Evolutionary conservation across 2,113 vertebrate genomes (phyloP), one percentile per base, ranked within the genome.

Genomic region (Misgurnus mizolepis): DNA sequence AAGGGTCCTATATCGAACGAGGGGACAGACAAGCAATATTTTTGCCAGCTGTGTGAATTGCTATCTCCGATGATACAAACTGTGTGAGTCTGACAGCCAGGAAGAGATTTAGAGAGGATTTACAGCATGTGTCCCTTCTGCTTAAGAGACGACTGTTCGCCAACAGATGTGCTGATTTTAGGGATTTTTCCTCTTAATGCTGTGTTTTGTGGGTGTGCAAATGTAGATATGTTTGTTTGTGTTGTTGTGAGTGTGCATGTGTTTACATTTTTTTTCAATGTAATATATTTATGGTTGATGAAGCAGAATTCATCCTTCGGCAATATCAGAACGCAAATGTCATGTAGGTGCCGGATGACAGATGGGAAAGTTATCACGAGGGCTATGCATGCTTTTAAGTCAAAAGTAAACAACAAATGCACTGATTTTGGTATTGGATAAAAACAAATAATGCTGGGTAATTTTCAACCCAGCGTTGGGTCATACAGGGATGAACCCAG

Each of bases 101-200:
- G 74, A 66, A 66, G 74, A 76, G 74, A 76, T 66, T 76, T 66
- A 40, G 74, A 66, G 47, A 66, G 74, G 74, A 76, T 76, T 76
- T 55, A 55, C 74, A 65, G 74, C 74, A 76, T 55, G 47, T 65
- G 62, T 53, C 43, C 22, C 58, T 5, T 64, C 22, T 67, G 17
- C 34, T 65, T 65, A 76, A 64, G 61, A 53, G 45, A 50, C 61
- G 60, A 43, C 61, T 12, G 45, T 55, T 66, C 53, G 60, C 61
- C 74, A 76, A 47, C 60, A 50, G 61, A 66, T 76, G 60, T 65
- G 62, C 75, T 66, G 74, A 66, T 66, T 76, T 66, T 50, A 40
- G 72, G 22, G 58, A 49, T 9, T 64, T 64, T 34, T 62, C 56
- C 22, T 27, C 6, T 58, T 45, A 73, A 73, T 60, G 50, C 15